A percentile compares a stretch with the other conserved stretches of the same genome.
phyloP scores from a whole-genome alignment of 2,797 vertebrate species.

The Oreonectes daqikongensis region DNA sequence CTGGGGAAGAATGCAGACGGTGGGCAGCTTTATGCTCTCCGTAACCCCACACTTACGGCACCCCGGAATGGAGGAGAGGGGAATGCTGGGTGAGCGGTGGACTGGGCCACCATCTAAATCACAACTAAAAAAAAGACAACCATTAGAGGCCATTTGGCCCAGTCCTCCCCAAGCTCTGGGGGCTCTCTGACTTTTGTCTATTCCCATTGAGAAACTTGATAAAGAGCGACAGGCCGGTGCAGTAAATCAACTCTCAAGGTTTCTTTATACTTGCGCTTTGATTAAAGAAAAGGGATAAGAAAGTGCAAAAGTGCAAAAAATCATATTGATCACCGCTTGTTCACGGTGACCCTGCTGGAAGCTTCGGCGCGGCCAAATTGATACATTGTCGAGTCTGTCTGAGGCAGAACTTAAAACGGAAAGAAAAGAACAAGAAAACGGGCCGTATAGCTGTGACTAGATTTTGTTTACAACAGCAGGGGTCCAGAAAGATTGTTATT shows the following conservation, averaged over 20 bases:
- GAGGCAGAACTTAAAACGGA: not conserved
- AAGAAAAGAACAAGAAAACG: constrained; percentile 29
- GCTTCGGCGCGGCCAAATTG: constrained; percentile 36
- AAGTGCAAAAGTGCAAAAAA: constrained; percentile 76
- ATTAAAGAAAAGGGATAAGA: constrained; percentile 69
- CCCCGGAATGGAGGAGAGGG: constrained; percentile 84
- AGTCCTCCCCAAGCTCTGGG: constrained; percentile 82
- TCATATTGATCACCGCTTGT: constrained; percentile 73
- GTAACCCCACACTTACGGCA: constrained; percentile 86
- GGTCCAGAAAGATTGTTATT: constrained; percentile 43
- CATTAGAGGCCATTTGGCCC: constrained; percentile 91
- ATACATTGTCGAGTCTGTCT: constrained; percentile 7
- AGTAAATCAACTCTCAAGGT: constrained; percentile 92
- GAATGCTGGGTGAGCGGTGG: constrained; percentile 55
- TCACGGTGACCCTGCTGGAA: constrained; percentile 67
- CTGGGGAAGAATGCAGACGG: constrained; percentile 84
- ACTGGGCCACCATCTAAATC: constrained; percentile 94
- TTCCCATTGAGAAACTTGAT: constrained; percentile 94
- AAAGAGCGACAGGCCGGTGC: constrained; percentile 83
- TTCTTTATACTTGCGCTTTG: constrained; percentile 79
- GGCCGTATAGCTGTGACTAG: constrained; percentile 37
- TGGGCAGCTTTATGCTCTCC: constrained; percentile 82
- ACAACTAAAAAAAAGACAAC: constrained; percentile 89
- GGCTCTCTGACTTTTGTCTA: constrained; percentile 89
- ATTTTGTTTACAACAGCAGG: constrained; percentile 54